These are phyloP conservation scores for Hybognathus amarus DNA, from an alignment of 2,797 vertebrate species.

Conservation along the genomic window DNA sequence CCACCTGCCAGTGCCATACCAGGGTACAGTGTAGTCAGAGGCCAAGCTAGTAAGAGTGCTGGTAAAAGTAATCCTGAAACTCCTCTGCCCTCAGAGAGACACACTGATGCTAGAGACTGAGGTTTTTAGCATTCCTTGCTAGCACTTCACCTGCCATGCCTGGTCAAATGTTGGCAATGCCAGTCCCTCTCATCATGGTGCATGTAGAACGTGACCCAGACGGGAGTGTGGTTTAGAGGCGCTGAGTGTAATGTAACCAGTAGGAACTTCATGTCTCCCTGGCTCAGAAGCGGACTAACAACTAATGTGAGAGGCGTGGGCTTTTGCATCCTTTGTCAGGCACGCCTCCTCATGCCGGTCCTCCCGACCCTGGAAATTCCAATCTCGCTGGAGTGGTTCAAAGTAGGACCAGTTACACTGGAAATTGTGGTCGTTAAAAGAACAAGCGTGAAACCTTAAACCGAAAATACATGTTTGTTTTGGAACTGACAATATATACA, in stretches of 20 bases:
- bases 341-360: background rate
- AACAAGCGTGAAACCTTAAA: fast-evolving
- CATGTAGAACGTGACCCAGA: background rate
- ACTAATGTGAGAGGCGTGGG: background rate
- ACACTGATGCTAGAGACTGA: no score
- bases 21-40: no score
- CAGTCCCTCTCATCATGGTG: background rate
- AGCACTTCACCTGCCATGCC: no score
- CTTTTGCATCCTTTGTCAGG: background rate
- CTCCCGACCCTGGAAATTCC: no score
- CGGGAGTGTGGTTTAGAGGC: background rate
- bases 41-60: no score
- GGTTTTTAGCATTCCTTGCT: no score
- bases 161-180: background rate
- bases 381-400: background rate
- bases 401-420: background rate
- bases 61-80: no score
- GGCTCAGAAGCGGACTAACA: background rate
- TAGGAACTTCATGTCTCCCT: background rate
- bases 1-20: no score
- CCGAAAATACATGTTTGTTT: background rate
- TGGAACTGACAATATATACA: background rate
- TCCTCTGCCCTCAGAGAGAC: no score
- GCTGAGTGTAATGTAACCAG: background rate
- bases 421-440: background rate